Evolutionary conservation across 2,797 vertebrate species (phyloP).

Genomic region (Amazona ochrocephala): DNA sequence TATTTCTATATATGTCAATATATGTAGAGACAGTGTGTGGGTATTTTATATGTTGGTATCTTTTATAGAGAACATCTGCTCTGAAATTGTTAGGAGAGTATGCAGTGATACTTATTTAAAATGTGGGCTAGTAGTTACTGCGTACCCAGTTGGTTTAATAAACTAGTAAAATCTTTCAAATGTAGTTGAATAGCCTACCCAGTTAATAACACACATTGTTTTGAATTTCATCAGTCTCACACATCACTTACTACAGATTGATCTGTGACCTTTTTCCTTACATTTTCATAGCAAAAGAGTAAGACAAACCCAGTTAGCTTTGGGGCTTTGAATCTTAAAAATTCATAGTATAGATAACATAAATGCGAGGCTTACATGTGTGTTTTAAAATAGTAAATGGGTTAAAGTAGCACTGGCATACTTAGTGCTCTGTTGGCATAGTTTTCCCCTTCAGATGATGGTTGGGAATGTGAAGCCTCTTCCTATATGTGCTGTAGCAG

Average conservation of each 20-base stretch:
- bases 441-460: conserved; percentile 37
- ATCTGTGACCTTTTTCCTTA: neutral
- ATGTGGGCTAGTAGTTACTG: neutral
- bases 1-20: conserved; percentile 42
- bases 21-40: conserved; percentile 29
- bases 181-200: neutral
- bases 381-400: conserved; percentile 53
- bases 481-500: conserved; percentile 39
- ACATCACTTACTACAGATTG: neutral
- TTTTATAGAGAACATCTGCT: conserved; percentile 50
- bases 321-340: neutral
- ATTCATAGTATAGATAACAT: neutral
- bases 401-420: conserved; percentile 39
- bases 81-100: neutral
- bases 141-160: neutral
- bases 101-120: neutral
- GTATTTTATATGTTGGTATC: conserved; percentile 8
- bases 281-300: neutral
- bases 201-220: neutral
- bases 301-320: neutral
- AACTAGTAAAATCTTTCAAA: neutral
- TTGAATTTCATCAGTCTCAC: neutral
- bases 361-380: neutral
- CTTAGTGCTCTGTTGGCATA: conserved; percentile 24
- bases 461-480: conserved; percentile 40